Evolutionary conservation across 2,113 vertebrate genomes (phyloP).

Genomic region (Numenius arquata): DNA sequence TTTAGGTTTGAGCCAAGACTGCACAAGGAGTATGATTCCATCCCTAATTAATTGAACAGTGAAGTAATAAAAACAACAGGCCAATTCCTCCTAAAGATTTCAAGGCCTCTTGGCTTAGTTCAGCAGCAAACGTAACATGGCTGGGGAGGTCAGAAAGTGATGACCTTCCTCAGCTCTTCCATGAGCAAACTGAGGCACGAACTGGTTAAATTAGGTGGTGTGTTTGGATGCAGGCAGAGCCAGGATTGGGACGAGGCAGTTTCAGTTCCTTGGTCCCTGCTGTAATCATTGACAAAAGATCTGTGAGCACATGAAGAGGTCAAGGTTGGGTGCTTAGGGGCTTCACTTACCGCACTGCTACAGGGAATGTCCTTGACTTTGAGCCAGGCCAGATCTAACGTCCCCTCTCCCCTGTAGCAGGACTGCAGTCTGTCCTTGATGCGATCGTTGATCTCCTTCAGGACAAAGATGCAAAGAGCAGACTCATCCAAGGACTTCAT

Average conservation of each 20-base stretch:
- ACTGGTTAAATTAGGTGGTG: background rate
- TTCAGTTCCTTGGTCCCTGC: background rate
- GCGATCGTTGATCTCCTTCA: constrained; percentile 93
- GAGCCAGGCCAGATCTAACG: constrained; percentile 96
- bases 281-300: background rate
- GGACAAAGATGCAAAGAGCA: constrained; percentile 92
- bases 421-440: constrained; percentile 97
- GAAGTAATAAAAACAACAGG: background rate
- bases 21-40: background rate
- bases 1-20: background rate
- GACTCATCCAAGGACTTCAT: constrained; percentile 94
- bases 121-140: background rate
- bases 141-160: background rate
- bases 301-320: background rate
- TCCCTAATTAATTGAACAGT: background rate
- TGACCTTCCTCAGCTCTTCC: background rate
- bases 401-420: constrained; percentile 97
- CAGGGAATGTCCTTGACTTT: constrained; percentile 98
- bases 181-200: background rate
- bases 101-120: background rate
- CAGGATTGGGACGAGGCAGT: background rate
- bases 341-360: constrained; percentile 93
- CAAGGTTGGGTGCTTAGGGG: background rate
- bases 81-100: background rate
- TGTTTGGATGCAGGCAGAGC: background rate